Conservation (phyloP, 2,797 vertebrate species). For the Cygnus olor region DNA sequence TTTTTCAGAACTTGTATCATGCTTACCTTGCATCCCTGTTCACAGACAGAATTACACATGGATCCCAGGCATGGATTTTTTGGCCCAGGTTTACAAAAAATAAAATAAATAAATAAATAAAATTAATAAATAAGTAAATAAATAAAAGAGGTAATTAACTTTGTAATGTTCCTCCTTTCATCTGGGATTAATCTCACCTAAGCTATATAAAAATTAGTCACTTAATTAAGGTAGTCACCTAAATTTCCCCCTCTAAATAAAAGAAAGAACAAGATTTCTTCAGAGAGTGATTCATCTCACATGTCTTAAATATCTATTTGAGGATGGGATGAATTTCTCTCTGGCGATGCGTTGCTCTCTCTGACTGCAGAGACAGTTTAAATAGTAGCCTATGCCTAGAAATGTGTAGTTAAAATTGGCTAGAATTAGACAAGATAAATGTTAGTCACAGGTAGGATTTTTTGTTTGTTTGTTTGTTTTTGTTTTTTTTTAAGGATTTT, state of each 20-base stretch:
- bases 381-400: neutral
- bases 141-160: neutral
- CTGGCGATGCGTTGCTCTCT: neutral
- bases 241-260: conserved; percentile 4
- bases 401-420: neutral
- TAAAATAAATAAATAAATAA: neutral
- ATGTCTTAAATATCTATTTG: neutral
- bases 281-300: neutral
- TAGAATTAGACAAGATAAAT: conserved; percentile 10
- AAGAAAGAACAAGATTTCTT: neutral
- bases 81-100: neutral
- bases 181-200: neutral
- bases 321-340: neutral
- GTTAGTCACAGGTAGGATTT: neutral
- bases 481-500: neutral
- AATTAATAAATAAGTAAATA: too few species aligned
- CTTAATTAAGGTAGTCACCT: conserved; percentile 26
- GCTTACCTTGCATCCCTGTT: neutral
- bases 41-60: neutral
- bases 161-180: neutral
- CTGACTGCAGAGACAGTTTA: neutral
- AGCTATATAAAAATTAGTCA: neutral
- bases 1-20: neutral
- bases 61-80: neutral
- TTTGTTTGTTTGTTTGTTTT: too few species aligned